Base-by-base conservation (phyloP, 1,140 invertebrate genomes). In the Venustaconcha ellipsiformis region DNA sequence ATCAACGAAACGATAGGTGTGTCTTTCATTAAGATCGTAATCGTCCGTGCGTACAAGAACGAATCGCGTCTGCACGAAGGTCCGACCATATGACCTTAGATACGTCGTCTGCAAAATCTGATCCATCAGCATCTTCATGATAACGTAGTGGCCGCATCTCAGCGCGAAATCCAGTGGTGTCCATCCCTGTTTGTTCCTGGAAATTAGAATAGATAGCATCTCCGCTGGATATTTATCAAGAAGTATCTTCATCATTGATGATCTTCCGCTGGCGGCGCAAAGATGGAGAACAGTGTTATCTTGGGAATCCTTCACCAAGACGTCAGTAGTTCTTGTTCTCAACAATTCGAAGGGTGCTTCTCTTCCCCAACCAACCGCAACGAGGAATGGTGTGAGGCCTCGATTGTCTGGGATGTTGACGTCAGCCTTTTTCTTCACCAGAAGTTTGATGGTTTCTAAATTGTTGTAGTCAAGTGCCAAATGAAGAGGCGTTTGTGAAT, bases 401-500 rank as follows among this genome's bases (percentile, higher is more conserved):
- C 77, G 37, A 2, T 58, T 57, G 78, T 93, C 92, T 57, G 90
- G 81, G 3, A 90, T 89, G 79, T 90, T 90, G 0, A 91, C 88
- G 79, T 92, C 90, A 20, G 92, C 92, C 62, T 91, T 87, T 66
- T 91, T 84, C 59, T 89, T 84, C 23, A 93, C 74, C 5, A 93
- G 82, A 48, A 92, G 70, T 20, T 90, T 84, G 5, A 92, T 91
- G 17, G 87, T 89, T n/a, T 89, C 88, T 11, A 75, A 72, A 57
- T 80, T 72, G 55, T 75, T 78, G 64, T 67, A 77, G 57, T 72
- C 67, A 55, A 66, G 58, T 20, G 90, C 90, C 78, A 89, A 88
- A 77, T 90, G 90, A 3, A 91, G 78, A 17, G 90, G 87, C 30
- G 89, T 89, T 71, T 89, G 88, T 17, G 85, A 84, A 48, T 83